Percentiles rank a stretch among this genome's conserved stretches.
Evolutionary conservation across 2,797 vertebrate genomes (phyloP).

Genomic region (Pseudocheirus occidentalis): DNA sequence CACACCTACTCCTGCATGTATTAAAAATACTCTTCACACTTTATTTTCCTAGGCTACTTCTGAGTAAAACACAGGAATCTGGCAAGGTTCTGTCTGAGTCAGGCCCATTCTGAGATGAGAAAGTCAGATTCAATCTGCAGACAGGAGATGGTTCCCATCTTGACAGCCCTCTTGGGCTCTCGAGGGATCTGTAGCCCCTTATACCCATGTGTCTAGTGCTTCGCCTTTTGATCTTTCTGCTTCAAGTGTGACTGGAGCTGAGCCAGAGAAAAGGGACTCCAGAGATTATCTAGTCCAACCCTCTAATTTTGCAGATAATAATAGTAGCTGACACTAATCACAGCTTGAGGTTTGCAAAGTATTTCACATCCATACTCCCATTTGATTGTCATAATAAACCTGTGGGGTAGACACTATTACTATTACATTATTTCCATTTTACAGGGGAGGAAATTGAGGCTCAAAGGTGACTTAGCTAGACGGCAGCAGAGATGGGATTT

Average conservation of each 20-base stretch:
- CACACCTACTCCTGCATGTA: not conserved
- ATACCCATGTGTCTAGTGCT: slow-evolving; percentile 81
- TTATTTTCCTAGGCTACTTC: not conserved
- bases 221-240: slow-evolving; percentile 82
- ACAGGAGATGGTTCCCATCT: slow-evolving; percentile 70
- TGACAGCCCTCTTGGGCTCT: slow-evolving; percentile 57
- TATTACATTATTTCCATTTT: not conserved
- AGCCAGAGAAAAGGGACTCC: slow-evolving; percentile 65
- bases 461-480: not conserved
- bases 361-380: not conserved
- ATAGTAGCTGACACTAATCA: not conserved
- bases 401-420: not conserved
- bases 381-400: not conserved
- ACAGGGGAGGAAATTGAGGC: not conserved
- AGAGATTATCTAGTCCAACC: not conserved
- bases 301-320: not conserved
- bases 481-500: not conserved
- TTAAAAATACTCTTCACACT: not conserved
- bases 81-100: not conserved
- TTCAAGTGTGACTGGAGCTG: slow-evolving; percentile 76
- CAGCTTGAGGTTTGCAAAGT: not conserved
- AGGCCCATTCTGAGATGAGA: not conserved
- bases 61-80: not conserved
- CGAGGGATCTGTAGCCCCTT: slow-evolving; percentile 82
- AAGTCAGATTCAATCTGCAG: slow-evolving; percentile 75